Percentiles rank a stretch among this genome's conserved stretches.
phyloP scores from a whole-genome alignment of 2,888 invertebrate genomes.

The Alloplasta piceator region DNA sequence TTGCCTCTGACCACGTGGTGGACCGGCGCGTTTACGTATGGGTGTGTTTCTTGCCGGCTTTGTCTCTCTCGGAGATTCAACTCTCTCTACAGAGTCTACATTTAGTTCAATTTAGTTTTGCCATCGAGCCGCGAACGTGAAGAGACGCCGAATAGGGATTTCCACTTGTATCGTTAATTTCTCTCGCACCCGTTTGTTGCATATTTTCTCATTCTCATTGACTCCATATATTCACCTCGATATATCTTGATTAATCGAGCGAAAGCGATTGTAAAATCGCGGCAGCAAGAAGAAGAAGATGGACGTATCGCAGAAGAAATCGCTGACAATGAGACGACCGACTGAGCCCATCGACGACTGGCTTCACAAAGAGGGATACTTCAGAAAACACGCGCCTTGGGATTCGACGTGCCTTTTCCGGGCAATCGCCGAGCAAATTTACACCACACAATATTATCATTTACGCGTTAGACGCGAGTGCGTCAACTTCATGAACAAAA shows the following conservation, averaged over 20 bases:
- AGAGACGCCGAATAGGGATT: background rate
- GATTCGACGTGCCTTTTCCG: slow-evolving; percentile 96
- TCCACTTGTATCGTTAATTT: background rate
- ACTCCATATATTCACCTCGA: background rate
- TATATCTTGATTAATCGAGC: slow-evolving; percentile 17
- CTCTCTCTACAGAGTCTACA: no score
- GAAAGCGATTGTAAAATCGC: background rate
- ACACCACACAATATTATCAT: slow-evolving; percentile 89
- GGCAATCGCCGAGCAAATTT: slow-evolving; percentile 93
- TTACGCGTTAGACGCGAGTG: slow-evolving; percentile 90
- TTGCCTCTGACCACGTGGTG: background rate
- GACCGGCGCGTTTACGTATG: background rate
- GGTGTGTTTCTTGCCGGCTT: background rate
- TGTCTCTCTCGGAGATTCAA: background rate
- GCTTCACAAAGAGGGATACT: slow-evolving; percentile 91
- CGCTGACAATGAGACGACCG: slow-evolving; percentile 72
- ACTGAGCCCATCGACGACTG: slow-evolving; percentile 87
- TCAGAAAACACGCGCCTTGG: slow-evolving; percentile 94
- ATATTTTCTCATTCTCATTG: slow-evolving; percentile 1
- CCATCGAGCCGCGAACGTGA: background rate
- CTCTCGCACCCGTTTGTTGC: background rate
- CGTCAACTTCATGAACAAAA: slow-evolving; percentile 88
- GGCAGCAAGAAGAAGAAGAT: slow-evolving; percentile 65
- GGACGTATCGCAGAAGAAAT: slow-evolving; percentile 76
- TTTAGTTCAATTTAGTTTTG: no score